These are phyloP conservation scores for Dasysyrphus albostriatus DNA, from an alignment of 2,888 invertebrate species.

Conservation along the genomic window DNA sequence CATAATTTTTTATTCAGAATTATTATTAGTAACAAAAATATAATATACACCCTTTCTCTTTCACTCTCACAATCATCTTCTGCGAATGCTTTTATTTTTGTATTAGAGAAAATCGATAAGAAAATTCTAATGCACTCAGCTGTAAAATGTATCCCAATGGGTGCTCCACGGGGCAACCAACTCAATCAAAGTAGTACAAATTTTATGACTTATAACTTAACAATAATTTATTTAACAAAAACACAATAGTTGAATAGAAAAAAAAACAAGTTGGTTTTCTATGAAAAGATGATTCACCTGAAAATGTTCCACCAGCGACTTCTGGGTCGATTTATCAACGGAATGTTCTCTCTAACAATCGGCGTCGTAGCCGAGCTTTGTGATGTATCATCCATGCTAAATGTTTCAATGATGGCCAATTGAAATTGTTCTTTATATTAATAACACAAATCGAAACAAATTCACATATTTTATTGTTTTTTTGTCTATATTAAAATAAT, in stretches of 20 bases:
- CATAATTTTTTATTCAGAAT: neutral
- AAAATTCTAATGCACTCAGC: slow-evolving; percentile 55
- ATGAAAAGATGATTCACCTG: slow-evolving; percentile 84
- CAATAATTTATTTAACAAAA: neutral
- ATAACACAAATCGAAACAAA: slow-evolving; percentile 1
- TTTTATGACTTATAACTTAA: no score
- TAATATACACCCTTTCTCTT: neutral
- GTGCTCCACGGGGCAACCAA: slow-evolving; percentile 23
- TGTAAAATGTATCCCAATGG: neutral
- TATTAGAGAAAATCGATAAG: slow-evolving; percentile 58
- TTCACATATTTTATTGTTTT: slow-evolving; percentile 59
- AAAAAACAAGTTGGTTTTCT: slow-evolving; percentile 15
- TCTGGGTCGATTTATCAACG: slow-evolving; percentile 87
- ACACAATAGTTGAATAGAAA: slow-evolving; percentile 23
- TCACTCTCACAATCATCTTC: neutral
- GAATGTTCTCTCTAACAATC: slow-evolving; percentile 88
- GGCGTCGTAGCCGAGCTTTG: slow-evolving; percentile 85
- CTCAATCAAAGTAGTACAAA: slow-evolving; percentile 11
- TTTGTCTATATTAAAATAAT: slow-evolving; percentile 14
- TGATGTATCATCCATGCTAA: slow-evolving; percentile 83
- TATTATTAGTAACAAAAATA: slow-evolving; percentile 5
- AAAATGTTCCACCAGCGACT: slow-evolving; percentile 87
- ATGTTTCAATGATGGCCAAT: slow-evolving; percentile 67
- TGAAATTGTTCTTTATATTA: slow-evolving; percentile 27
- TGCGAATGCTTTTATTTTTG: slow-evolving; percentile 7